A percentile compares a stretch with the other conserved stretches of the same genome.
Conservation (phyloP, 2,888 invertebrate species). For the Asteroscopus sphinx region DNA sequence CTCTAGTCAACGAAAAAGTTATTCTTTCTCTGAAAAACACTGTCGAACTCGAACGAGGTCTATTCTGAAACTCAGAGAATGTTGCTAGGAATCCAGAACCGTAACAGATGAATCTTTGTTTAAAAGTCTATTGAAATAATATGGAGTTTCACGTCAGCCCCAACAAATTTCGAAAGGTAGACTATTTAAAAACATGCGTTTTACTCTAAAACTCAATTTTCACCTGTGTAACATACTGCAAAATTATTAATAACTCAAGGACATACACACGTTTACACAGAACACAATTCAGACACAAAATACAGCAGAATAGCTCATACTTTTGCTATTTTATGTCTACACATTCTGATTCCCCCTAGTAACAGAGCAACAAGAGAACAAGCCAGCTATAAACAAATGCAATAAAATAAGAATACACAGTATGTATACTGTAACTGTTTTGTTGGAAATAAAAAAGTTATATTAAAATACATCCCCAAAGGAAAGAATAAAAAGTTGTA, state of each 20-base stretch:
- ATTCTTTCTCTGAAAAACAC: too few species aligned
- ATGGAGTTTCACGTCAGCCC: too few species aligned
- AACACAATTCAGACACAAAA: not conserved
- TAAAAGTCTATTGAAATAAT: too few species aligned
- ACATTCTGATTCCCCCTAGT: constrained; percentile 5
- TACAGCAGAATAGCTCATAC: constrained; percentile 3
- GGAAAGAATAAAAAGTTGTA: not conserved
- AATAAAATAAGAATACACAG: constrained; percentile 14
- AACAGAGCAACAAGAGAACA: not conserved
- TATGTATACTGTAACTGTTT: constrained; percentile 4
- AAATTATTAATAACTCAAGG: not conserved
- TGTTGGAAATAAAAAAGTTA: constrained; percentile 6
- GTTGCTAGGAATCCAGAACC: too few species aligned
- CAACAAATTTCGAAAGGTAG: too few species aligned
- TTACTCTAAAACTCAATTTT: too few species aligned
- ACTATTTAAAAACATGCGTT: too few species aligned
- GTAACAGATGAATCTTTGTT: too few species aligned
- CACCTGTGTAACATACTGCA: too few species aligned
- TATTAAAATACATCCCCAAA: not conserved
- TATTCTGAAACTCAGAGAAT: too few species aligned
- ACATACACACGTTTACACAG: not conserved
- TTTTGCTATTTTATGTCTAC: constrained; percentile 12
- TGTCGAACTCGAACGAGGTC: too few species aligned
- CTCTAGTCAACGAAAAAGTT: too few species aligned
- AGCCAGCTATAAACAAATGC: constrained; percentile 9